phyloP scores from a whole-genome alignment of 2,113 vertebrate genomes.

The Corvus cornix region DNA sequence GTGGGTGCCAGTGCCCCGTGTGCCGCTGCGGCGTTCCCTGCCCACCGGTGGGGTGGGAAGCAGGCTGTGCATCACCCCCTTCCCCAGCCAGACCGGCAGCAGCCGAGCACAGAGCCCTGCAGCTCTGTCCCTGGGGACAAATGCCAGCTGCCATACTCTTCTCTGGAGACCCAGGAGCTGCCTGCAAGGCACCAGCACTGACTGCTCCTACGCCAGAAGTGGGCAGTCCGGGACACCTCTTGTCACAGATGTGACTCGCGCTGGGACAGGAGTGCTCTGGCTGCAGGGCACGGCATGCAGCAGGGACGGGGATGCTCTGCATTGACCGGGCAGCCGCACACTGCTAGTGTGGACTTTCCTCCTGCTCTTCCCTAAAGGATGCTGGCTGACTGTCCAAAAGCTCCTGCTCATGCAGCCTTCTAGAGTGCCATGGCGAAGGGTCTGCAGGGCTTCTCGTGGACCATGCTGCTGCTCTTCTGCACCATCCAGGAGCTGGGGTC shows the following conservation, averaged over 20 bases:
- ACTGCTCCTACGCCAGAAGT: background rate
- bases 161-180: background rate
- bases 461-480: conserved; percentile 64
- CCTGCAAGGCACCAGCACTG: background rate
- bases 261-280: background rate
- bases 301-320: conserved; percentile 5
- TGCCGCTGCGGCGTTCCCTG: rapidly evolving
- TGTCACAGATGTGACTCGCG: conserved; percentile 32
- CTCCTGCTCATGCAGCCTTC: conserved; percentile 23
- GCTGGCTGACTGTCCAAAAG: background rate
- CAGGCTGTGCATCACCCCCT: background rate
- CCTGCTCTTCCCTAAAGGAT: background rate
- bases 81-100: background rate
- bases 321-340: background rate
- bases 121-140: conserved; percentile 12
- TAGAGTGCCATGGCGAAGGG: conserved; percentile 47
- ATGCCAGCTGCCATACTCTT: conserved; percentile 13
- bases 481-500: conserved; percentile 24
- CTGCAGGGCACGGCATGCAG: background rate
- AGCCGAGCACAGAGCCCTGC: background rate
- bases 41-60: background rate
- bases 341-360: background rate
- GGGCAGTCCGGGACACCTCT: background rate
- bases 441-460: conserved; percentile 42
- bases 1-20: background rate